phyloP scores from a whole-genome alignment of 2,797 vertebrate genomes.

The Eurystomus glaucurus region DNA sequence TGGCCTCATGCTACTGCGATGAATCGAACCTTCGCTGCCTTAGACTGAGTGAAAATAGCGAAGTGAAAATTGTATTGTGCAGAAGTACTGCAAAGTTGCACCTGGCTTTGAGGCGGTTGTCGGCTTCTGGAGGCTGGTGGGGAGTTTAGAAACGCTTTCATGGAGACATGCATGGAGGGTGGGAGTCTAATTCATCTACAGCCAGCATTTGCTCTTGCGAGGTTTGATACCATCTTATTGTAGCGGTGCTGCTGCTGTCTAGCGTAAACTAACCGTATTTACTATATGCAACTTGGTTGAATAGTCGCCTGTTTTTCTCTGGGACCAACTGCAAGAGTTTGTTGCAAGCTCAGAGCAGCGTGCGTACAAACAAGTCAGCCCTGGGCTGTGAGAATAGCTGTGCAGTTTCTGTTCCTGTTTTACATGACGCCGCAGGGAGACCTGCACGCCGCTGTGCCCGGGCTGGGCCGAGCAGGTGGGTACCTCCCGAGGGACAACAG shows the following conservation, averaged over 20 bases:
- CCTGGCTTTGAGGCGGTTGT: constrained; percentile 55
- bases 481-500: not conserved
- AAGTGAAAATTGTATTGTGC: constrained; percentile 40
- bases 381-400: not conserved
- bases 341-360: not conserved
- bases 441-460: not conserved
- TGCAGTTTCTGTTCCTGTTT: constrained; percentile 47
- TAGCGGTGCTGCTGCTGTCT: not conserved
- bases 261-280: not conserved
- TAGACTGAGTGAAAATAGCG: not conserved
- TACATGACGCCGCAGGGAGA: not conserved
- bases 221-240: constrained; percentile 1
- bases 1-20: not conserved
- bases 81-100: not conserved
- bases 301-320: not conserved
- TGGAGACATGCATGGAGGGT: not conserved
- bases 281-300: constrained; percentile 38
- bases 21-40: constrained; percentile 6
- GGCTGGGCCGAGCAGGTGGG: constrained; percentile 44
- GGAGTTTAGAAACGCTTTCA: constrained; percentile 42
- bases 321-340: not conserved
- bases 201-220: constrained; percentile 9
- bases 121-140: constrained; percentile 12
- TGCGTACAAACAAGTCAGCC: constrained; percentile 3
- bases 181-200: constrained; percentile 52